A percentile compares a stretch with the other conserved stretches of the same genome.
Evolutionary conservation across 2,888 invertebrate genomes (phyloP).

Genomic region (Calameuta filiformis): DNA sequence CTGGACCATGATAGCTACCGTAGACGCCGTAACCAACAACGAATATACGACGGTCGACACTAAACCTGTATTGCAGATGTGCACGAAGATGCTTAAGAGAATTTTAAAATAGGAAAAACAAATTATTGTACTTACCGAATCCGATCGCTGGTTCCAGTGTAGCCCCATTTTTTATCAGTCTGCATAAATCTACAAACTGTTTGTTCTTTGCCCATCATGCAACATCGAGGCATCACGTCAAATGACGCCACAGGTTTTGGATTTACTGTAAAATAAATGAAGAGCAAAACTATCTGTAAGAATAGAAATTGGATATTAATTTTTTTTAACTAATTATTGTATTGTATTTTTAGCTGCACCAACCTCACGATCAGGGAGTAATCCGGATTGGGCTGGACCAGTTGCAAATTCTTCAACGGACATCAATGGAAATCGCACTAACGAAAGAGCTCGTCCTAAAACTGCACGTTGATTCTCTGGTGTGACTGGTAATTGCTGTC

Average conservation of each 20-base stretch:
- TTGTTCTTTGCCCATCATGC: conserved; percentile 83
- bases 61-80: conserved; percentile 70
- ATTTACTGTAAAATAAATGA: conserved; percentile 78
- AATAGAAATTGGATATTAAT: neutral
- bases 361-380: conserved; percentile 78
- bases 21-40: conserved; percentile 88
- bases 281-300: conserved; percentile 73
- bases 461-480: conserved; percentile 77
- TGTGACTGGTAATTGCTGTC: conserved; percentile 74
- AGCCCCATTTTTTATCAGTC: conserved; percentile 86
- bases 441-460: conserved; percentile 76
- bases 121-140: conserved; percentile 69
- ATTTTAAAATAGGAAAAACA: conserved; percentile 10
- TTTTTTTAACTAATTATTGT: neutral
- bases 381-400: conserved; percentile 79
- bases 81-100: neutral
- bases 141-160: conserved; percentile 84
- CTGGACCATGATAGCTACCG: conserved; percentile 82
- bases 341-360: neutral
- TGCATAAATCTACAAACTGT: conserved; percentile 80
- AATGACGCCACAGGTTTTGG: conserved; percentile 82
- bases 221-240: conserved; percentile 78
- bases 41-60: conserved; percentile 83
- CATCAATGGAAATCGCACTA: conserved; percentile 86
- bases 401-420: conserved; percentile 86